Conservation (phyloP, 64 coral and sea anemone genomes). For the Montipora cactus region DNA sequence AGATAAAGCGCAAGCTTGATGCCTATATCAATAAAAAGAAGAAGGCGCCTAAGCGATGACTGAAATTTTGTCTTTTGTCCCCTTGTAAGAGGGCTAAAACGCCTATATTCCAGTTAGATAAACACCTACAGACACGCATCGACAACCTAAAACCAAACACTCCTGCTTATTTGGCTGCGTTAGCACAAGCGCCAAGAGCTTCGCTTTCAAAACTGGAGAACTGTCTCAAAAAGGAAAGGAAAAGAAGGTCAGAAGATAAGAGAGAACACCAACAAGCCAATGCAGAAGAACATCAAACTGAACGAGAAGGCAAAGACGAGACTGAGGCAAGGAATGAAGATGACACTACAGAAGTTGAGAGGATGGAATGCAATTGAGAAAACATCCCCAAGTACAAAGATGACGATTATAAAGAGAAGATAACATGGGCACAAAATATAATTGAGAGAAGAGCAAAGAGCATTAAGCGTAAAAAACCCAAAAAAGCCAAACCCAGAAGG, state of each 20-base stretch:
- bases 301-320: not conserved
- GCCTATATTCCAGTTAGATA: constrained; percentile 40
- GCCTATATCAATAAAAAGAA: constrained; percentile 3
- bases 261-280: no score
- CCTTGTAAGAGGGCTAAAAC: not conserved
- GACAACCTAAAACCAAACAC: constrained; percentile 50
- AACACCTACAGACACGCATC: constrained; percentile 48
- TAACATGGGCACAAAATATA: not conserved
- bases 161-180: constrained; percentile 11
- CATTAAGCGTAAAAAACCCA: not conserved
- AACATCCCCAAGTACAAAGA: not conserved
- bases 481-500: not conserved
- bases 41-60: constrained; percentile 29
- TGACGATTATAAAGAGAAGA: not conserved
- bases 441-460: not conserved
- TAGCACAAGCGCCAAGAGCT: constrained; percentile 38
- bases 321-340: not conserved
- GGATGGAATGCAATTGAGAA: not conserved
- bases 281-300: no score
- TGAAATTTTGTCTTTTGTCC: constrained; percentile 52
- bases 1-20: constrained; percentile 47
- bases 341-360: not conserved
- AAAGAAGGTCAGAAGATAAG: no score
- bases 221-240: not conserved
- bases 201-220: not conserved